Conservation (phyloP, 2,797 vertebrate species). For the Zenarchopterus dispar region DNA sequence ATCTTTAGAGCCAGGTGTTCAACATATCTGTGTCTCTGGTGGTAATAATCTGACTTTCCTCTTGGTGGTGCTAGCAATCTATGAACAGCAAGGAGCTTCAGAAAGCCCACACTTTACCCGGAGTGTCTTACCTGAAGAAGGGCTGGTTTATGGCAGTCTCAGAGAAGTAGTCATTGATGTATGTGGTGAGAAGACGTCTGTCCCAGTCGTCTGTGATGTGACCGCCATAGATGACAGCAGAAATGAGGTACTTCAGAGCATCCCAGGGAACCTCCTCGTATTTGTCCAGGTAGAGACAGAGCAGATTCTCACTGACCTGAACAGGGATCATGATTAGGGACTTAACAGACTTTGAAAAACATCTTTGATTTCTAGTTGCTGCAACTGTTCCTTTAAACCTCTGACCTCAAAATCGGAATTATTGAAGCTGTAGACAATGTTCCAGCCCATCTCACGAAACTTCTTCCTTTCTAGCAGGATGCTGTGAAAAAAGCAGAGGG, state of each 20-base stretch:
- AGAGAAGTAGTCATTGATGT: constrained; percentile 91
- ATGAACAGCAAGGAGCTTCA: not conserved
- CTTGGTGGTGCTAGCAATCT: constrained; percentile 64
- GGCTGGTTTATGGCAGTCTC: constrained; percentile 77
- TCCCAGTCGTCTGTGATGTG: constrained; percentile 92
- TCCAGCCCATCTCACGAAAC: constrained; percentile 92
- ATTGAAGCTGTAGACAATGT: constrained; percentile 89
- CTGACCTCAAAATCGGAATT: constrained; percentile 91
- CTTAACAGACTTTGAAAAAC: not conserved
- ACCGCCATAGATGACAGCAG: constrained; percentile 89
- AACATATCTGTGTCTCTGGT: not conserved
- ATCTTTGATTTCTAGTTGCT: no score
- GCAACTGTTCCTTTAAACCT: not conserved
- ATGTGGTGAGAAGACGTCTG: constrained; percentile 87
- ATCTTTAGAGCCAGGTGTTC: not conserved
- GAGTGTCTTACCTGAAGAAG: constrained; percentile 80
- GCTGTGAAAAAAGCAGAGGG: constrained; percentile 92
- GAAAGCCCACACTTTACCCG: constrained; percentile 7
- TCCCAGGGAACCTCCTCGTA: constrained; percentile 91
- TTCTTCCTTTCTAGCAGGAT: constrained; percentile 90
- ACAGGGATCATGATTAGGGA: not conserved
- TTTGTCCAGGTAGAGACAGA: constrained; percentile 89
- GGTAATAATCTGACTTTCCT: constrained; percentile 48
- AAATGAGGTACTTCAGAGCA: constrained; percentile 89
- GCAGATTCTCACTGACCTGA: constrained; percentile 89